A percentile compares a stretch with the other conserved stretches of the same genome.
Conservation (phyloP, 2,113 vertebrate species). For the Centrocercus urophasianus region DNA sequence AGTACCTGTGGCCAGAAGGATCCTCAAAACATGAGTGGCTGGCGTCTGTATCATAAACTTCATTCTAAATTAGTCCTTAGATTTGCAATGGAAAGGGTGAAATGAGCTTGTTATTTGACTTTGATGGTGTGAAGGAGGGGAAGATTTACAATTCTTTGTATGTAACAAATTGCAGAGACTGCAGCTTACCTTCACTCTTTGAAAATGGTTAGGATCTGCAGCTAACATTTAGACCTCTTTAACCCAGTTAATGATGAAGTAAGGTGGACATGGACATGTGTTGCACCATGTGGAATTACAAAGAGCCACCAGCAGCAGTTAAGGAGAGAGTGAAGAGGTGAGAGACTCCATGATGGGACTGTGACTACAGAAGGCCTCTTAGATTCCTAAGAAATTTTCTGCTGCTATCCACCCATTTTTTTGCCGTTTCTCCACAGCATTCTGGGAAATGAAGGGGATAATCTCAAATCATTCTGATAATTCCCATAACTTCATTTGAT, state of each 20-base stretch:
- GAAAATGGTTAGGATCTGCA: background rate
- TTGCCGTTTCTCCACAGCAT: background rate
- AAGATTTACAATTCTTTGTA: background rate
- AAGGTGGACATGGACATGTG: background rate
- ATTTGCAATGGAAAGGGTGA: background rate
- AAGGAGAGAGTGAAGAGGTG: background rate
- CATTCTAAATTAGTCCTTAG: background rate
- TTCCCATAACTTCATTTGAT: background rate
- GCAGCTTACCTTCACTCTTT: background rate
- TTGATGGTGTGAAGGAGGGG: background rate
- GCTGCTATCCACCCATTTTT: background rate
- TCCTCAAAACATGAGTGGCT: background rate
- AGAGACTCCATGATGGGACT: background rate
- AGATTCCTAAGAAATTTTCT: background rate
- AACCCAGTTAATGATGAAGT: background rate
- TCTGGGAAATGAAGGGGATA: background rate
- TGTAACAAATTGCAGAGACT: background rate
- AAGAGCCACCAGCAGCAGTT: background rate
- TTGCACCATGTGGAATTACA: background rate
- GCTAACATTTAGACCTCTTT: background rate
- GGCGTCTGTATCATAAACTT: background rate
- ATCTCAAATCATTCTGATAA: background rate
- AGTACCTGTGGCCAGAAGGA: background rate
- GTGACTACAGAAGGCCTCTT: background rate
- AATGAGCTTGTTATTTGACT: background rate